These are phyloP conservation scores for Drepanosiphum platanoidis DNA, from an alignment of 2,888 invertebrate genomes.

Conservation along the genomic window DNA sequence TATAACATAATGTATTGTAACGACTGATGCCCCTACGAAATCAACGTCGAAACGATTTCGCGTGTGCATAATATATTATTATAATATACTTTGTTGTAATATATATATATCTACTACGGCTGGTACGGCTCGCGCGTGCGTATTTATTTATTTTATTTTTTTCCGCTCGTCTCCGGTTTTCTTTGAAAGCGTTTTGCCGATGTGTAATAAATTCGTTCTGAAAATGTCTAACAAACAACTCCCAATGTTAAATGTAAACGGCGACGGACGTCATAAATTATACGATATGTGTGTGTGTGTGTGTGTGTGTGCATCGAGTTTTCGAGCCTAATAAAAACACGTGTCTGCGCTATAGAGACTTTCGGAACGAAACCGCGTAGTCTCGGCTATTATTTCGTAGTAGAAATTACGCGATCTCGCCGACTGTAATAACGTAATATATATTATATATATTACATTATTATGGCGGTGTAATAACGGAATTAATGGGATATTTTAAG, in stretches of 20 bases:
- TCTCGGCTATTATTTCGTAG: not conserved
- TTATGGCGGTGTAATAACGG: not conserved
- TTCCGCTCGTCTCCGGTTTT: not conserved
- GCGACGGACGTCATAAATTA: conserved; percentile 10
- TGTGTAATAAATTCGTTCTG: conserved; percentile 24
- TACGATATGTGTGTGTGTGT: not conserved
- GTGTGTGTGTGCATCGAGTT: no score
- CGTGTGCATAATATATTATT: no score
- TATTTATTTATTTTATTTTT: conserved; percentile 4
- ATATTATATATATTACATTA: not conserved
- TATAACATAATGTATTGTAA: not conserved
- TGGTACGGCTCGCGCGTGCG: no score
- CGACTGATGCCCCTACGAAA: not conserved
- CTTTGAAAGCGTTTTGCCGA: conserved; percentile 14
- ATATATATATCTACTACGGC: not conserved
- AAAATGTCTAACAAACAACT: conserved; percentile 8
- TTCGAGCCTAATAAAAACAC: conserved; percentile 1
- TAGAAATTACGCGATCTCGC: no score
- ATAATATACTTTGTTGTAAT: not conserved
- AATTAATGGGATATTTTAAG: conserved; percentile 29
- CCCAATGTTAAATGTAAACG: not conserved
- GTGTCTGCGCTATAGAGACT: not conserved
- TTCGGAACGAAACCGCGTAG: not conserved
- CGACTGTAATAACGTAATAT: no score
- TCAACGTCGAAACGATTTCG: not conserved